Conservation (phyloP, 2,797 vertebrate genomes). For the Paratrypauchen microcephalus region DNA sequence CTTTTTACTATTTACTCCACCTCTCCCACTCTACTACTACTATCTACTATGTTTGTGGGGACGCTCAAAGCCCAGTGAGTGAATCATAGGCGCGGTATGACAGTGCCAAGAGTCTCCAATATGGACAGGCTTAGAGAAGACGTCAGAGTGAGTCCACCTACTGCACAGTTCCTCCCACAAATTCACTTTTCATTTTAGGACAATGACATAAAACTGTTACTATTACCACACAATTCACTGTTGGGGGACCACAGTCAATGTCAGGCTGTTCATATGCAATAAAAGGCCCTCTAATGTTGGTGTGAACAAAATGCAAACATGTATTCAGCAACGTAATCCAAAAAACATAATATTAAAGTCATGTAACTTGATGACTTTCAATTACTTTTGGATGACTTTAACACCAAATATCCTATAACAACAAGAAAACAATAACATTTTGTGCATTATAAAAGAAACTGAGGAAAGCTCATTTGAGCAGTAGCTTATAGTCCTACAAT, state of each 20-base stretch:
- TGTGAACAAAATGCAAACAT: background rate
- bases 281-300: background rate
- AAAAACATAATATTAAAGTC: too few species aligned
- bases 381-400: too few species aligned
- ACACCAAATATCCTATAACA: too few species aligned
- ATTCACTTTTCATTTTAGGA: background rate
- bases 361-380: too few species aligned
- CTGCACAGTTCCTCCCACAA: background rate
- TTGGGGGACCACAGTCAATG: background rate
- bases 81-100: background rate
- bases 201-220: background rate
- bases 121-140: background rate
- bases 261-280: background rate
- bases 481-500: too few species aligned
- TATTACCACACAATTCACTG: background rate
- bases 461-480: too few species aligned
- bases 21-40: background rate
- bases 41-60: background rate
- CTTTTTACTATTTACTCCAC: background rate
- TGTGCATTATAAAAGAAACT: too few species aligned
- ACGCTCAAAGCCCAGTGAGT: background rate
- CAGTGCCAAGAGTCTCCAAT: background rate
- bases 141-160: background rate
- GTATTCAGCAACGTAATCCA: too few species aligned
- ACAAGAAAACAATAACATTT: too few species aligned